Evolutionary conservation across 2,797 vertebrate genomes (phyloP).

Genomic region (Ctenosaura bakeri): DNA sequence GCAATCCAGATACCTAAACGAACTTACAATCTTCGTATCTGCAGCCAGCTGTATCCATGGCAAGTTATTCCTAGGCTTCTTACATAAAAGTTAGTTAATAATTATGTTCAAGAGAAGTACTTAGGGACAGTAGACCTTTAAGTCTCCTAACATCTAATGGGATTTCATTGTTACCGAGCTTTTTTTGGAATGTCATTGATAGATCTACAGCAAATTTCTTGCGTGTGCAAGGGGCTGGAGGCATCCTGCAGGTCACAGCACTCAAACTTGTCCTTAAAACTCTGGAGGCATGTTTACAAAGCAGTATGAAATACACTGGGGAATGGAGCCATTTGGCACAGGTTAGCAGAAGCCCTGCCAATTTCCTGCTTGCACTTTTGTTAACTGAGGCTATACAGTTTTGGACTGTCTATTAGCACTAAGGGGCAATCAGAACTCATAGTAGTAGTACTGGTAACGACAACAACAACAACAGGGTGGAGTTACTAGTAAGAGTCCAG

Average conservation of each 20-base stretch:
- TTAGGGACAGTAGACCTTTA: neutral
- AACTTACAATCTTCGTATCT: neutral
- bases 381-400: neutral
- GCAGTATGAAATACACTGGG: neutral
- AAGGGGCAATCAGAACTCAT: neutral
- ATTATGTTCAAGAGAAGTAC: neutral
- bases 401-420: neutral
- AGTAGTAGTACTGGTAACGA: neutral
- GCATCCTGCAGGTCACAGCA: neutral
- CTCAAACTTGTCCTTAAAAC: neutral
- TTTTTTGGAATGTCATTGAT: neutral
- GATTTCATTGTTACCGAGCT: neutral
- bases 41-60: too few species aligned
- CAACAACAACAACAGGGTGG: neutral
- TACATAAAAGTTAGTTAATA: neutral
- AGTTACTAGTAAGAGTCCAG: neutral
- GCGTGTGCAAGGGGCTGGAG: too few species aligned
- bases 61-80: neutral
- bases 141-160: neutral
- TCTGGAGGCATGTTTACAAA: conserved; percentile 6
- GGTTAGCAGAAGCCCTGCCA: neutral
- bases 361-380: neutral
- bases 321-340: neutral
- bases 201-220: neutral
- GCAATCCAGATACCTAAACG: neutral